Evolutionary conservation across 2,797 vertebrate genomes (phyloP), one percentile per base, ranked within the genome.

Genomic region (Neomorphus geoffroyi): DNA sequence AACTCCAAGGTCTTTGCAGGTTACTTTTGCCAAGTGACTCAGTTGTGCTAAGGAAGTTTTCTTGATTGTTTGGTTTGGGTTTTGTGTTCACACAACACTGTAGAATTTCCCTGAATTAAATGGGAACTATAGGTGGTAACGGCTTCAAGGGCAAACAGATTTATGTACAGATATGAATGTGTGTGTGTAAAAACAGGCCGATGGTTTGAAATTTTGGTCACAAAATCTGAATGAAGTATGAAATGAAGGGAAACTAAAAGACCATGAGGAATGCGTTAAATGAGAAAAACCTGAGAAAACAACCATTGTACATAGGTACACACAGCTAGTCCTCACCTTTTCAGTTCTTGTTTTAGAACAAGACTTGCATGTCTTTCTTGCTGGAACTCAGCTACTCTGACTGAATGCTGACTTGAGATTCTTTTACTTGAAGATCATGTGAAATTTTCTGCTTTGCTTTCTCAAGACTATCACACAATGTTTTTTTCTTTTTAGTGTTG

Each of bases 271-370:
- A 61, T 5, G 8, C 8, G 39, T 27, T 54, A 88, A 90, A 33
- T 26, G 4, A 50, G 33, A 4, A 67, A 86, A 92, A 54, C 28
- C 24, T n/a, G 7, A 54, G 9, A 62, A 85, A 50, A 74, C 5
- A 87, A 23, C 6, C 17, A 41, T 1, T 45, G 18, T 6, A 89
- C 26, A n/a, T 17, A 51, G 7, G n/a, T 22, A 69, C 27, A 70
- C 15, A 45, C 8, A 64, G n/a, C 15, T 80, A 57, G 62, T 60
- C 48, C 94, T 97, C 81, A 99, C 99, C 99, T 98, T 96, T 99
- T 99, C 43, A 99, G 97, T 90, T 99, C 99, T 95, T 99, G 98
- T 80, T 99, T 99, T 65, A 99, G 97, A n/a, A n/a, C n/a, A n/a
- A n/a, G n/a, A 35, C 97, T 98, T 99, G 98, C n/a, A 98, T 98